Evolutionary conservation across 2,797 vertebrate species (phyloP).

Genomic region (Anguilla megastoma): DNA sequence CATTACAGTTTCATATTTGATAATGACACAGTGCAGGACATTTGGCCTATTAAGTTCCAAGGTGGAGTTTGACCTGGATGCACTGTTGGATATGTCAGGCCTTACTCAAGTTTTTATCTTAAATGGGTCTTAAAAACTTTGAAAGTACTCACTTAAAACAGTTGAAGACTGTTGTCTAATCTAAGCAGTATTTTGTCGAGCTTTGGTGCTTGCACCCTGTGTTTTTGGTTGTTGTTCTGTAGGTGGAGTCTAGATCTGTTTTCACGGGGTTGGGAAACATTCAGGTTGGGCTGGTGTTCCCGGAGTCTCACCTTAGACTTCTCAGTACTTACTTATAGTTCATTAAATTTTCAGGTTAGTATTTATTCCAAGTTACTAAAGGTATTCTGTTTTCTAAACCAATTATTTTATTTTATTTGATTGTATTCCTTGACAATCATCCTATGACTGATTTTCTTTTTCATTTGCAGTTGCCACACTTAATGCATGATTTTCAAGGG

Average conservation of each 20-base stretch:
- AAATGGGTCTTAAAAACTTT: conserved; percentile 18
- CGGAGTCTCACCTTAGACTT: background rate
- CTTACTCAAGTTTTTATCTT: conserved; percentile 4
- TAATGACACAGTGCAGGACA: background rate
- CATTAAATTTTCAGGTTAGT: background rate
- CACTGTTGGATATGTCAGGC: conserved; percentile 44
- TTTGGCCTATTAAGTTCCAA: background rate
- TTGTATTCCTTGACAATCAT: conserved; percentile 53
- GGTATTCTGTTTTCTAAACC: conserved; percentile 21
- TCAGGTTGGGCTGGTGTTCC: conserved; percentile 44
- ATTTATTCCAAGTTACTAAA: conserved; percentile 34
- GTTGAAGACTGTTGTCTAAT: background rate
- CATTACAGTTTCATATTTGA: background rate
- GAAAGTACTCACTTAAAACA: background rate
- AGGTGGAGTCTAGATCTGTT: conserved; percentile 42
- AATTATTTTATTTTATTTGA: conserved; percentile 25
- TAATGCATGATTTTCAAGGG: conserved; percentile 19
- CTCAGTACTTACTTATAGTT: conserved; percentile 22
- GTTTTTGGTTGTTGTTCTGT: background rate
- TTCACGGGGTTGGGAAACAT: conserved; percentile 45
- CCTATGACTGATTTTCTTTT: conserved; percentile 30
- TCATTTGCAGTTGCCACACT: conserved; percentile 31
- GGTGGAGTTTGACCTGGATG: conserved; percentile 39
- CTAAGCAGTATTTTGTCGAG: background rate
- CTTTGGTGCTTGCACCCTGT: conserved; percentile 5